Percentiles rank a stretch among this genome's conserved stretches.
These are phyloP conservation scores for Poecilia picta DNA, from an alignment of 2,797 vertebrate genomes.

Conservation along the genomic window DNA sequence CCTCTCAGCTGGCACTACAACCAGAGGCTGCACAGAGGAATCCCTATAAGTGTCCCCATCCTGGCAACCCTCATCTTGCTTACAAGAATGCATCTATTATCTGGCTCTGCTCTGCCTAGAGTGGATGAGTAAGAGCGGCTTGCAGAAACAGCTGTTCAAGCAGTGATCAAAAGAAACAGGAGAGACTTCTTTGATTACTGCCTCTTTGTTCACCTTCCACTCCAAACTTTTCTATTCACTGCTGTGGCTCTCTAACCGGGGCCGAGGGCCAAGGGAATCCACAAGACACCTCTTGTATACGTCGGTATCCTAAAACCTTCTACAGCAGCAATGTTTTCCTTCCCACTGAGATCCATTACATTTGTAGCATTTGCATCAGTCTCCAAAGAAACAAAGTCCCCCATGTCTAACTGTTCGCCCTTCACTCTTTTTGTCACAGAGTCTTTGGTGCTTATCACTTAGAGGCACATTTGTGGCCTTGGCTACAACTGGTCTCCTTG, in stretches of 20 bases:
- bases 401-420: slow-evolving; percentile 35
- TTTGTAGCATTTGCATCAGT: slow-evolving; percentile 24
- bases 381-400: neutral
- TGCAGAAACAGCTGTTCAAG: slow-evolving; percentile 73
- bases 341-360: slow-evolving; percentile 7
- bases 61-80: slow-evolving; percentile 55
- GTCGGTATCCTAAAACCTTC: slow-evolving; percentile 12
- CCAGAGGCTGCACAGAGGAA: slow-evolving; percentile 39
- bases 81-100: slow-evolving; percentile 69
- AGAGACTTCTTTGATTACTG: slow-evolving; percentile 66
- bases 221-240: slow-evolving; percentile 52
- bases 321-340: neutral
- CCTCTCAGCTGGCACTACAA: slow-evolving; percentile 37
- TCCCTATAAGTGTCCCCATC: slow-evolving; percentile 49
- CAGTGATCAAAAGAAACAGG: slow-evolving; percentile 65
- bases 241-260: slow-evolving; percentile 37
- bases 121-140: slow-evolving; percentile 56
- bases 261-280: slow-evolving; percentile 30
- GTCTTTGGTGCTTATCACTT: slow-evolving; percentile 36
- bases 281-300: slow-evolving; percentile 1
- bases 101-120: slow-evolving; percentile 58
- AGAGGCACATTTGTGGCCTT: slow-evolving; percentile 41
- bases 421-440: slow-evolving; percentile 31
- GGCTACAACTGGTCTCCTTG: slow-evolving; percentile 49
- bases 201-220: slow-evolving; percentile 62